Evolutionary conservation across 2,797 vertebrate genomes (phyloP), one percentile per base, ranked within the genome.

Genomic region (Halcyon badia): DNA sequence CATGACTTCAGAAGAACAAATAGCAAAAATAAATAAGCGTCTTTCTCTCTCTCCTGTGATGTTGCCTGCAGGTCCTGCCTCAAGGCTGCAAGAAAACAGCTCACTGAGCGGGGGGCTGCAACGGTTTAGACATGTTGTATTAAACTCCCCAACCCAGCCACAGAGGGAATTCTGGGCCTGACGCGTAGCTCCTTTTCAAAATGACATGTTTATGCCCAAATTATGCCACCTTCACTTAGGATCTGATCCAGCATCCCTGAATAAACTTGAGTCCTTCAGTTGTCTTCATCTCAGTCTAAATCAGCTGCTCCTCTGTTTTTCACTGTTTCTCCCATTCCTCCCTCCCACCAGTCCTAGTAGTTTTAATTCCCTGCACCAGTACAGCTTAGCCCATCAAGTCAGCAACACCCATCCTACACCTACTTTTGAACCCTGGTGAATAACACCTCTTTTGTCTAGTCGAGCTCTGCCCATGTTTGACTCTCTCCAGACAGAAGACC

Each of bases 1-100:
- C 86, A 93, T 94, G 92, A 95, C 78, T 91, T 71, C 39, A 48
- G 77, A 73, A 92, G 75, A 96, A 90, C 83, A 95, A 96, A 95
- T 30, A 93, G 81, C 64, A 94, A 95, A 93, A 93, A 96, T 82
- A 96, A 96, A 89, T 56, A 94, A 79, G 54, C n/a, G 1, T 66
- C 80, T 82, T 58, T 83, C 66, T 60, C 20, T 42, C n/a, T 78
- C 70, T 64, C 73, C 88, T 60, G 56, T 73, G 87, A 91, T 56
- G 90, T 84, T 81, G 71, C 79, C 83, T 78, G 61, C 71, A 80
- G 52, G 88, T 89, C 49, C 79, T 94, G 81, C 78, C 79, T 92
- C 58, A 25, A 72, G 83, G 79, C 84, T 87, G 71, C 52, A 62
- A 33, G 73, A n/a, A 75, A 89, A 65, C 46, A 49, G 46, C 69